Evolutionary conservation across 2,888 invertebrate species (phyloP), one percentile per base, ranked within the genome.

Genomic region (Allophyes oxyacanthae): DNA sequence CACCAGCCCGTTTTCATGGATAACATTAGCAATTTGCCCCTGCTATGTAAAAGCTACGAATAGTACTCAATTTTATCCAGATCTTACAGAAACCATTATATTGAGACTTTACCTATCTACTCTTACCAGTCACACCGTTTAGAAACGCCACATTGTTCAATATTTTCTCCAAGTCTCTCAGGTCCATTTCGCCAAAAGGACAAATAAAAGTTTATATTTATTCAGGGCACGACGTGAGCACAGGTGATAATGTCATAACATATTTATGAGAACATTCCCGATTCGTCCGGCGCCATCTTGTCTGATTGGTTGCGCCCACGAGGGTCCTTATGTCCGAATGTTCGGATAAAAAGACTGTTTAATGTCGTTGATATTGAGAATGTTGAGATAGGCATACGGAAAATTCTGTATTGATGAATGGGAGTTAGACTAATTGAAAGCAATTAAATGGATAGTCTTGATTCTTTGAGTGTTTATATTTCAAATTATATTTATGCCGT

Each of bases 191-290:
- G 5, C 34, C 1, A 34, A 11, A 11, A 7, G 1, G 6, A 20
- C 7, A n/a, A n/a, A 13, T 34, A 34, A 11, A 37, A 37, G 15
- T 8, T 14, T 6, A 40, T 26, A 14, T 30, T 41, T 42, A 42
- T 42, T 42, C 41, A 13, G 10, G 13, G 6, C 41, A 13, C 8
- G 20, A 41, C 33, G 30, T 33, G 6, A n/a, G 3, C 36, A 13
- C 40, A 44, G 25, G 61, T 30, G 33, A 37, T 34, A 34, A 37
- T 30, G 2, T 49, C 36, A 42, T 52, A 42, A 41, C 4, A 34
- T 55, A 49, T 56, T 61, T 49, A 46, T 28, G 32, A 36, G 6
- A 20, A 9, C 6, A 43, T 33, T 49, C 25, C 14, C 20, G 32
- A 25, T 32, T 14, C 32, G 26, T 34, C 7, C n/a, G 2, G 4